Evolutionary conservation across 2,888 invertebrate species (phyloP).

Genomic region (Cephonodes hylas): DNA sequence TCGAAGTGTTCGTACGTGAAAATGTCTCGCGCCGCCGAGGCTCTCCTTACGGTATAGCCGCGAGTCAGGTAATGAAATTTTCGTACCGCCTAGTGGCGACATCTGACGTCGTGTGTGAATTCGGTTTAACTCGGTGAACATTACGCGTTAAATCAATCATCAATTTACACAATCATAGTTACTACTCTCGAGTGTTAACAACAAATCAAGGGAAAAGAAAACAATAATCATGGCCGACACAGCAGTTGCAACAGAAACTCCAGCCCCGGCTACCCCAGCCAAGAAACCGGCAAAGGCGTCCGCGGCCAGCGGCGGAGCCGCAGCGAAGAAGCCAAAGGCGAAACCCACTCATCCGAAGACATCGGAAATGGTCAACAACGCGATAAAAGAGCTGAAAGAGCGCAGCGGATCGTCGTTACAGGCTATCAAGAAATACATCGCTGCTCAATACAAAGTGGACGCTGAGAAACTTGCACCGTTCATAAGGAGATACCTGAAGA

Average conservation of each 20-base stretch:
- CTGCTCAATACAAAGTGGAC: slow-evolving; percentile 81
- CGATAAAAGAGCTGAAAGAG: slow-evolving; percentile 77
- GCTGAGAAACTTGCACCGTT: slow-evolving; percentile 79
- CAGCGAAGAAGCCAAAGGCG: slow-evolving; percentile 46
- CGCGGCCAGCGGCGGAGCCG: slow-evolving; percentile 18
- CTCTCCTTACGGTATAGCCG: slow-evolving; percentile 16
- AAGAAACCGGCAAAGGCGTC: slow-evolving; percentile 42
- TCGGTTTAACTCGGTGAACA: too few relatives aligned
- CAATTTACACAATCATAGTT: too few relatives aligned
- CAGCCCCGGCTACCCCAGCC: slow-evolving; percentile 44
- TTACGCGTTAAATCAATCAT: too few relatives aligned
- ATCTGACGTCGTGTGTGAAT: neutral
- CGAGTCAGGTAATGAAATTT: neutral
- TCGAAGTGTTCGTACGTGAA: slow-evolving; percentile 4
- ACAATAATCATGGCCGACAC: slow-evolving; percentile 38
- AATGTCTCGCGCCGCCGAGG: neutral
- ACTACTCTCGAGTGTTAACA: too few relatives aligned
- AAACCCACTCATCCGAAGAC: slow-evolving; percentile 52
- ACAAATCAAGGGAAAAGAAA: too few relatives aligned
- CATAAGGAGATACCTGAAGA: slow-evolving; percentile 80
- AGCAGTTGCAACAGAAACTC: slow-evolving; percentile 43
- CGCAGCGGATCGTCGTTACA: slow-evolving; percentile 81
- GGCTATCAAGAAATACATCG: slow-evolving; percentile 84
- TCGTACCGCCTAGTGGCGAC: slow-evolving; percentile 6
- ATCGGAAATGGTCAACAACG: slow-evolving; percentile 78